Evolutionary conservation across 2,113 vertebrate genomes (phyloP).

Genomic region (Cairina moschata): DNA sequence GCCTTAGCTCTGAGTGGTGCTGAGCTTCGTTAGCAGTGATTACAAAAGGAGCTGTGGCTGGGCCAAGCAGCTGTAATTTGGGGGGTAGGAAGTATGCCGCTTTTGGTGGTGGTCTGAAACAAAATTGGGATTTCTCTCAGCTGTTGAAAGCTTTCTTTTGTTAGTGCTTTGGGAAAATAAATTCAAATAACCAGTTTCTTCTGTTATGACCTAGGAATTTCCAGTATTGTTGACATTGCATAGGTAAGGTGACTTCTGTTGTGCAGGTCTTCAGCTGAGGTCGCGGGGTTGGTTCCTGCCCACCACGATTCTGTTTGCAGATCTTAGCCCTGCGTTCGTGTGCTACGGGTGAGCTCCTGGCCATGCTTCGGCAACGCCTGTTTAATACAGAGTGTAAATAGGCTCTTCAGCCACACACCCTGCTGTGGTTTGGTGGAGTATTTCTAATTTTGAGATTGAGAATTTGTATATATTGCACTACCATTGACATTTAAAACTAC

Average conservation of each 20-base stretch:
- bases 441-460: not conserved
- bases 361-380: not conserved
- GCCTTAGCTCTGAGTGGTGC: not conserved
- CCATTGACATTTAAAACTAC: constrained; percentile 2
- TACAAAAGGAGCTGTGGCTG: rapidly evolving
- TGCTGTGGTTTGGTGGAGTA: not conserved
- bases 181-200: not conserved
- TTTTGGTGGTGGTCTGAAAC: not conserved
- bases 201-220: not conserved
- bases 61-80: not conserved
- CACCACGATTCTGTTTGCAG: rapidly evolving
- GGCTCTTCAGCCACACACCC: not conserved
- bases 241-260: rapidly evolving
- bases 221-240: rapidly evolving
- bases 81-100: not conserved
- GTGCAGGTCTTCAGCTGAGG: not conserved
- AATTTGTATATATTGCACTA: not conserved
- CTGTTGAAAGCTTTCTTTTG: not conserved
- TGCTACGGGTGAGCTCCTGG: not conserved
- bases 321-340: rapidly evolving
- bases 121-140: not conserved
- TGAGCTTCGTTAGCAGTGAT: not conserved
- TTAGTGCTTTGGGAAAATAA: not conserved
- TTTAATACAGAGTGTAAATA: not conserved
- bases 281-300: rapidly evolving